phyloP scores from a whole-genome alignment of 2,888 invertebrate species.

The Malacosoma neustria region DNA sequence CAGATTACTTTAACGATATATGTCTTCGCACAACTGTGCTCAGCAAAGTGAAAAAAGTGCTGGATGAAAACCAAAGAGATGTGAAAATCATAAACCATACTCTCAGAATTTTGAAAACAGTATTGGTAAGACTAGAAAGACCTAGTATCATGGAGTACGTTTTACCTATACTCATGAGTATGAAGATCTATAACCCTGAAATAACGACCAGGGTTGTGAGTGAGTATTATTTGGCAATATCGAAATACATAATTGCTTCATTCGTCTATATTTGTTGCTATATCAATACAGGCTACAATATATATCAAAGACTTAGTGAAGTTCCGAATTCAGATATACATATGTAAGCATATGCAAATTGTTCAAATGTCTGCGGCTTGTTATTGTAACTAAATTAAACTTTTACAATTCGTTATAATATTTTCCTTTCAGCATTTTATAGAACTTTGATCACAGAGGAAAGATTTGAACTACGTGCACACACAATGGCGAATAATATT shows the following conservation, averaged over 20 bases:
- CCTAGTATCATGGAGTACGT: conserved; percentile 93
- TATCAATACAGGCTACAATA: neutral
- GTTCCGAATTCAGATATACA: too few species aligned
- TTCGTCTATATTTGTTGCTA: too few species aligned
- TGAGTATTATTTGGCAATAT: conserved; percentile 77
- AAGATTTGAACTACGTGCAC: conserved; percentile 91
- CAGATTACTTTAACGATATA: conserved; percentile 88
- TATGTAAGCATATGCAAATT: too few species aligned
- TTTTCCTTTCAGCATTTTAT: conserved; percentile 89
- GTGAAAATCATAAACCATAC: conserved; percentile 87
- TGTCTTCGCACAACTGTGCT: conserved; percentile 86
- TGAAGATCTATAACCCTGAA: conserved; percentile 90
- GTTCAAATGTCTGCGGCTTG: too few species aligned
- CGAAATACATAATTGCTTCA: neutral
- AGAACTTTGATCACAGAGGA: conserved; percentile 92
- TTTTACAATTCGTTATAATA: too few species aligned
- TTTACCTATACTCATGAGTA: conserved; percentile 89
- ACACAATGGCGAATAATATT: conserved; percentile 93
- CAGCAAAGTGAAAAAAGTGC: conserved; percentile 86
- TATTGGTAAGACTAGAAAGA: conserved; percentile 88
- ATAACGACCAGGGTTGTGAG: conserved; percentile 93
- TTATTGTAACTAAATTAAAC: too few species aligned
- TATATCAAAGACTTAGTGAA: too few species aligned
- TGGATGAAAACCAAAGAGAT: conserved; percentile 87
- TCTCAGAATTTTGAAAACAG: conserved; percentile 85